phyloP scores from a whole-genome alignment of 2,888 invertebrate genomes.

The Heliconius ethilla region DNA sequence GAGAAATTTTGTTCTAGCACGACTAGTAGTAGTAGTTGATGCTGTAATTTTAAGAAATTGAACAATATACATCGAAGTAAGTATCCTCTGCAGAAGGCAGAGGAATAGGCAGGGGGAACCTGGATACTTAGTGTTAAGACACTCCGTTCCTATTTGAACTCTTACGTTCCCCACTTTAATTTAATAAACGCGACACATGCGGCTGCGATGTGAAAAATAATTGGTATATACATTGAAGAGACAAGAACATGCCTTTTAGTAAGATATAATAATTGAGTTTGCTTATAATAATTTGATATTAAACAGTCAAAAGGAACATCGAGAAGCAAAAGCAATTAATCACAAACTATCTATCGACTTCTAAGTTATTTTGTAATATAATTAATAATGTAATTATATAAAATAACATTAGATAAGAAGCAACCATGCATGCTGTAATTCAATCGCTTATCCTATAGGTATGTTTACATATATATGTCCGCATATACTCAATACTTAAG shows the following conservation, averaged over 20 bases:
- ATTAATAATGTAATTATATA: conserved; percentile 13
- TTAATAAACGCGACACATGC: no score
- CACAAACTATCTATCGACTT: background rate
- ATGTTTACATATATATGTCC: background rate
- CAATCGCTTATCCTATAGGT: background rate
- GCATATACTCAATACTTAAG: background rate
- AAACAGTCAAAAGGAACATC: background rate
- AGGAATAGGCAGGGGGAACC: no score
- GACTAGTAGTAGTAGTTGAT: background rate
- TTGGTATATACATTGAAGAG: background rate
- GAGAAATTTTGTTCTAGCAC: conserved; percentile 9
- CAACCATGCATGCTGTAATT: conserved; percentile 1
- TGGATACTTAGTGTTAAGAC: no score
- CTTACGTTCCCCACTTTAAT: no score
- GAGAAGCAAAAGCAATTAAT: background rate
- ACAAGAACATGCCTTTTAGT: background rate
- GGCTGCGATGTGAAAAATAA: background rate
- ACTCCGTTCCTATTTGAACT: no score
- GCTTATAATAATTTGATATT: background rate
- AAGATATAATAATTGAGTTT: background rate
- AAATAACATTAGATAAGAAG: conserved; percentile 14
- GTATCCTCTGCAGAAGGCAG: no score
- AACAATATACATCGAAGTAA: no score
- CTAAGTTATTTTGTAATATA: background rate
- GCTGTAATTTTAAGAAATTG: background rate